Percentiles rank a stretch among this genome's conserved stretches.
These are phyloP conservation scores for Coendou prehensilis DNA, from an alignment of 2,797 vertebrate species.

Conservation along the genomic window DNA sequence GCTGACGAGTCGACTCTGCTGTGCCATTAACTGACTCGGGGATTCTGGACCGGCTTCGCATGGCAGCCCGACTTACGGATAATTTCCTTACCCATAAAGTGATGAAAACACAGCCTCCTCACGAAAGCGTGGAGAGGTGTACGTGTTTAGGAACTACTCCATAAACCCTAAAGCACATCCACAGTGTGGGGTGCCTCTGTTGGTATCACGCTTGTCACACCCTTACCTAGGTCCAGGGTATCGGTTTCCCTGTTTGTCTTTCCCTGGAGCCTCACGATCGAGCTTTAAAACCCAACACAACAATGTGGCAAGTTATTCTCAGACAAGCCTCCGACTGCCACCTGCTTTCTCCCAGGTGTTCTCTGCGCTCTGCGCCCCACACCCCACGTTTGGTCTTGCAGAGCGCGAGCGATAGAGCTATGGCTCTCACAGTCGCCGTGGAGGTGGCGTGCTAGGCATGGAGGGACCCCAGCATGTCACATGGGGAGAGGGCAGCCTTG, in stretches of 20 bases:
- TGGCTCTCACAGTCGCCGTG: not conserved
- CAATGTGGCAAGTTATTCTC: not conserved
- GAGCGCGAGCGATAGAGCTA: not conserved
- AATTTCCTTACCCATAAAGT: not conserved
- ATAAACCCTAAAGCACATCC: accelerated
- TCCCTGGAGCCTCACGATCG: not conserved
- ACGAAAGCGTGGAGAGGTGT: not conserved
- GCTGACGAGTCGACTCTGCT: not conserved
- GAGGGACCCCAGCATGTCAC: not conserved
- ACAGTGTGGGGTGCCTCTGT: accelerated
- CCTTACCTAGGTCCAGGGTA: no score
- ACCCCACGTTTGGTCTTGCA: not conserved
- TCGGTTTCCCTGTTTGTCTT: not conserved
- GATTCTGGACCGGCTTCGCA: not conserved
- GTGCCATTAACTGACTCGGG: not conserved
- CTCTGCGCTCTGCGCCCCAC: not conserved
- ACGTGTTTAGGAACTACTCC: no score
- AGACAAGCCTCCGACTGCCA: not conserved
- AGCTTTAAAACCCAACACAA: not conserved
- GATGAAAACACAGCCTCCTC: not conserved
- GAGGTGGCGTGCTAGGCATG: not conserved
- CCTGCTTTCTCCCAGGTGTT: not conserved
- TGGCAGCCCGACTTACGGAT: not conserved
- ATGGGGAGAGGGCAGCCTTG: not conserved
- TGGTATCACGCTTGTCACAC: accelerated